These are phyloP conservation scores for Parauchenoglanis punctatus DNA, from an alignment of 2,797 vertebrate species.

Conservation along the genomic window DNA sequence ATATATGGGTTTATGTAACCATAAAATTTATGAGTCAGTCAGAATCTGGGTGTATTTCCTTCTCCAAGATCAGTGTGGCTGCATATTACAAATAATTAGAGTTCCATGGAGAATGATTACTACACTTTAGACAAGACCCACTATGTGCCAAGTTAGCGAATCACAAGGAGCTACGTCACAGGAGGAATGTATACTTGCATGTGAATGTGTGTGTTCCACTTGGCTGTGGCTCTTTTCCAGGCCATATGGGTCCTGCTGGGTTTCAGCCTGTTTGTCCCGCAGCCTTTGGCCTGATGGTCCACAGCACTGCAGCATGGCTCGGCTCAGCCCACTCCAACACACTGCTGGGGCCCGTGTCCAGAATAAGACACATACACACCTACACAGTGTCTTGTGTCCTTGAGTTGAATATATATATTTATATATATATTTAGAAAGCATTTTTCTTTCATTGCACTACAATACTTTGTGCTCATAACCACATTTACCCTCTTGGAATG, in stretches of 20 bases:
- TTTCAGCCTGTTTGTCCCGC: conserved; percentile 71
- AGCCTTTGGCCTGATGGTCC: conserved; percentile 62
- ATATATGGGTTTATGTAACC: not conserved
- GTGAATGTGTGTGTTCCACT: conserved; percentile 46
- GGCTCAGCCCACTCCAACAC: conserved; percentile 58
- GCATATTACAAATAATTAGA: not conserved
- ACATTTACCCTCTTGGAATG: not conserved
- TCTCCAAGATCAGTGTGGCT: not conserved
- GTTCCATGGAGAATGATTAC: not conserved
- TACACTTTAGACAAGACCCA: not conserved
- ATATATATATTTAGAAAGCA: not conserved
- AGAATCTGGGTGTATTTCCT: not conserved
- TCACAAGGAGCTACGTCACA: not conserved
- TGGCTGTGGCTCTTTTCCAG: conserved; percentile 64
- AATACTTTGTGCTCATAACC: not conserved
- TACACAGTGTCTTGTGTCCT: conserved; percentile 55
- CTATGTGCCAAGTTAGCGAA: not conserved
- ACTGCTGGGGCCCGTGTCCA: conserved; percentile 53
- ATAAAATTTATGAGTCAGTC: not conserved
- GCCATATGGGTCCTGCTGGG: conserved; percentile 81
- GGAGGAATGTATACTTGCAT: conserved; percentile 26
- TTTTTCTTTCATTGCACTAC: not conserved
- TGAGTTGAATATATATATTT: conserved; percentile 45
- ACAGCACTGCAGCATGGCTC: conserved; percentile 49
- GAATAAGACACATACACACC: conserved; percentile 50